These are phyloP conservation scores for Phenganax stokvisi DNA, from an alignment of 92 coral and sea anemone species.

Conservation along the genomic window DNA sequence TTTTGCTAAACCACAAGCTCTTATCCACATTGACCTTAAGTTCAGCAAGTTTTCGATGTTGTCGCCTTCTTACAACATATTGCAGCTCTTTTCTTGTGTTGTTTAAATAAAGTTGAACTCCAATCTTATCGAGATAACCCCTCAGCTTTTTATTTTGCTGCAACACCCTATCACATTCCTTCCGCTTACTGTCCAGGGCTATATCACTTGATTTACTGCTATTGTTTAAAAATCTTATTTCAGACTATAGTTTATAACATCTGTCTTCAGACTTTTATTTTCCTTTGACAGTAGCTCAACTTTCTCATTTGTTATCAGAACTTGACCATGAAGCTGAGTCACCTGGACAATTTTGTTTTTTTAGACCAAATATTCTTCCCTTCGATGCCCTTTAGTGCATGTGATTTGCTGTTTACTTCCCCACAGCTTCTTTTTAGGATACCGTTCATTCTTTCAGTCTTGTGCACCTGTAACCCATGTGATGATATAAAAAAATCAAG, in stretches of 20 bases:
- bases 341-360: conserved; percentile 32
- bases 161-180: conserved; percentile 10
- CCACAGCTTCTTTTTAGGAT: conserved; percentile 31
- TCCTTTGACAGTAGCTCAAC: conserved; percentile 18
- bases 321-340: conserved; percentile 8
- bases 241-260: conserved; percentile 17
- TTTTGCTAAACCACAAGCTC: not conserved
- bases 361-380: conserved; percentile 19
- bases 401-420: conserved; percentile 29
- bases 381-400: conserved; percentile 31
- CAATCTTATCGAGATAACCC: not conserved
- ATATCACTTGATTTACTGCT: not conserved
- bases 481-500: conserved; percentile 23
- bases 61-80: conserved; percentile 27
- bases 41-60: conserved; percentile 26
- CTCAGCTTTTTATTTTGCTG: not conserved
- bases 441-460: conserved; percentile 39
- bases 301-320: conserved; percentile 21
- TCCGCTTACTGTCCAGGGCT: not conserved
- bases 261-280: conserved; percentile 20
- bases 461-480: conserved; percentile 27
- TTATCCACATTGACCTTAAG: conserved; percentile 22
- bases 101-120: conserved; percentile 13
- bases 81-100: conserved; percentile 26
- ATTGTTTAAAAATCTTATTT: not conserved